phyloP scores from a whole-genome alignment of 64 coral and sea anemone genomes.

The Actinia equina region DNA sequence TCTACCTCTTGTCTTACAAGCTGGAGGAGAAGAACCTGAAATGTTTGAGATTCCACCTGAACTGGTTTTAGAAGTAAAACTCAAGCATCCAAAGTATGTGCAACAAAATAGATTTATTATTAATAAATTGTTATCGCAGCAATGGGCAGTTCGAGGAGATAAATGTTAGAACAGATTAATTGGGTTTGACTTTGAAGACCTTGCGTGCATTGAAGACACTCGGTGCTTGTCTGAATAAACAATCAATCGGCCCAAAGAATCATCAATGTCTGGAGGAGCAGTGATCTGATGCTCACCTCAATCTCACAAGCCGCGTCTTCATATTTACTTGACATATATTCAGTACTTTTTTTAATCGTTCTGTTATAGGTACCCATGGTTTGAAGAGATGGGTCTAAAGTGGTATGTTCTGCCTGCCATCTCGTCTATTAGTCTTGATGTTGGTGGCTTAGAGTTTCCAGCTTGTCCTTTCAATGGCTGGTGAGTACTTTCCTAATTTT shows the following conservation, averaged over 20 bases:
- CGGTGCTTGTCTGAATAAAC: too few relatives aligned
- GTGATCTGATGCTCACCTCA: too few relatives aligned
- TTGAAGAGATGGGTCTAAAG: slow-evolving; percentile 72
- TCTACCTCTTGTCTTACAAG: slow-evolving; percentile 83
- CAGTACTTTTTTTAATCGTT: too few relatives aligned
- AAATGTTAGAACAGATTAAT: too few relatives aligned
- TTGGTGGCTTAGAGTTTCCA: slow-evolving; percentile 86
- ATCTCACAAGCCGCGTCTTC: too few relatives aligned
- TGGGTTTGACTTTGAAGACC: too few relatives aligned
- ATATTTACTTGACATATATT: too few relatives aligned
- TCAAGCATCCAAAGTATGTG: slow-evolving; percentile 86
- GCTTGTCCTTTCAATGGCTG: slow-evolving; percentile 90
- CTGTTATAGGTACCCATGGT: slow-evolving; percentile 45
- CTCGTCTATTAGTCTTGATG: slow-evolving; percentile 69
- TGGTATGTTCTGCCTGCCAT: slow-evolving; percentile 90
- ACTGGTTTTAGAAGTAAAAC: slow-evolving; percentile 73
- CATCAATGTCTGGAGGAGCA: not conserved
- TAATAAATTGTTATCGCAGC: too few relatives aligned
- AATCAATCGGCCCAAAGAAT: too few relatives aligned
- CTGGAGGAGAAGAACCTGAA: slow-evolving; percentile 77
- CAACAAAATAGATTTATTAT: not conserved
- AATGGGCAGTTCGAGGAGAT: not conserved
- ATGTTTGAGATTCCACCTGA: slow-evolving; percentile 83
- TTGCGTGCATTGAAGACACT: too few relatives aligned
- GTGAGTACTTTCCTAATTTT: slow-evolving; percentile 27